Percentiles rank a stretch among this genome's conserved stretches.
Evolutionary conservation across 2,888 invertebrate genomes (phyloP).

Genomic region (Hololepta plana): DNA sequence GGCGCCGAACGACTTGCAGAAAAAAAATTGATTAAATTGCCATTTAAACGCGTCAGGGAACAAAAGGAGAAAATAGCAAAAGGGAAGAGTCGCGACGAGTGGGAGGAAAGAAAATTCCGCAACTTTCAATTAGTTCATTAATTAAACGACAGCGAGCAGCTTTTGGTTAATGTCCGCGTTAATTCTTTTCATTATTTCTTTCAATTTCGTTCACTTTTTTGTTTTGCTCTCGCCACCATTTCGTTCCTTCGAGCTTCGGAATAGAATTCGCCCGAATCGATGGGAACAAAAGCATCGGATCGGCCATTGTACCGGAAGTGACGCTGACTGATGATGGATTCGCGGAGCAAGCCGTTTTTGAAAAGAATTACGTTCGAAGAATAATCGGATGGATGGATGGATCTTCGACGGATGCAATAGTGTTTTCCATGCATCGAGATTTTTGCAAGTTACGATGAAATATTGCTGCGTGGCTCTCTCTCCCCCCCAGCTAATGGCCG

Average conservation of each 20-base stretch:
- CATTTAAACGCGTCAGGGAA: too few species aligned
- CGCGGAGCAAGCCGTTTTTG: slow-evolving; percentile 12
- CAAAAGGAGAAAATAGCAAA: too few species aligned
- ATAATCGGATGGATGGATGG: slow-evolving; percentile 25
- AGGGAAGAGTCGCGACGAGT: too few species aligned
- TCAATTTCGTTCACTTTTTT: too few species aligned
- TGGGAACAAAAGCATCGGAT: slow-evolving; percentile 22
- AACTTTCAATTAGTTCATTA: slow-evolving; percentile 26
- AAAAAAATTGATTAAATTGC: too few species aligned
- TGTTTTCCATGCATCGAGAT: too few species aligned
- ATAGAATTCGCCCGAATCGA: slow-evolving; percentile 11
- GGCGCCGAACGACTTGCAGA: too few species aligned
- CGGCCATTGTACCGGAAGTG: slow-evolving; percentile 27
- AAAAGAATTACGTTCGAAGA: slow-evolving; percentile 25
- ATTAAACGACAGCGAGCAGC: slow-evolving; percentile 19
- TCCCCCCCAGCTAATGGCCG: too few species aligned
- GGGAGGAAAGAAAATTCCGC: too few species aligned
- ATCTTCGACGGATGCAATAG: slow-evolving; percentile 21
- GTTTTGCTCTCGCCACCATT: too few species aligned
- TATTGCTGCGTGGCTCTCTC: slow-evolving; percentile 5
- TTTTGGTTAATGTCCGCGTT: slow-evolving; percentile 20
- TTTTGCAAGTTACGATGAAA: slow-evolving; percentile 12
- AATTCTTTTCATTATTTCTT: slow-evolving; percentile 18
- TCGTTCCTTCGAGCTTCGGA: slow-evolving; percentile 15
- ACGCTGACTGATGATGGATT: slow-evolving; percentile 27